A percentile compares a stretch with the other conserved stretches of the same genome.
Conservation (phyloP, 2,888 invertebrate species). For the Campoplex nolae region DNA sequence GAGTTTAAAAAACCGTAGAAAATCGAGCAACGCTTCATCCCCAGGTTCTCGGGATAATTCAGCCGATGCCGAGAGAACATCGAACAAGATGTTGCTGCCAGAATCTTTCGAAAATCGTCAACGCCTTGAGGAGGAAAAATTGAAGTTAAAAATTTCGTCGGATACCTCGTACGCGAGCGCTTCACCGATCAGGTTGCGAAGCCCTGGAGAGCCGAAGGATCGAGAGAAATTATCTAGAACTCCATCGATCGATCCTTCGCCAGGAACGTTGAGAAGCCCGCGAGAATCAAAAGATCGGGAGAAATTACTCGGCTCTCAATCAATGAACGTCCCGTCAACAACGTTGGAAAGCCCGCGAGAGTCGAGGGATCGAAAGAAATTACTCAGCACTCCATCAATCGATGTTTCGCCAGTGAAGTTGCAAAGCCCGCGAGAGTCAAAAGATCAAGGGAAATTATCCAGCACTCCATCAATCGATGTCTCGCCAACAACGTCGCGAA, state of each 20-base stretch:
- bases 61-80: neutral
- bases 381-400: neutral
- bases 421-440: neutral
- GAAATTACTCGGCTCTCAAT: neutral
- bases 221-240: neutral
- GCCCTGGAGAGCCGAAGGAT: neutral
- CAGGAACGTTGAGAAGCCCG: neutral
- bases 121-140: neutral
- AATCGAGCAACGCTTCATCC: neutral
- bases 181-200: neutral
- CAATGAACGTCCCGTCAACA: neutral
- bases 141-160: neutral
- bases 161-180: neutral
- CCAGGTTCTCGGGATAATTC: neutral
- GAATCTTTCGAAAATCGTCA: neutral
- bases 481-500: conserved; percentile 6
- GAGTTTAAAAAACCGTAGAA: conserved; percentile 33
- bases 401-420: neutral
- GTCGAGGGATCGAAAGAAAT: neutral
- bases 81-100: neutral
- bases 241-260: too few relatives aligned
- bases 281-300: neutral
- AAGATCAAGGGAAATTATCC: too few relatives aligned
- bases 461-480: conserved; percentile 1
- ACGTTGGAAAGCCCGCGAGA: neutral